Conservation (phyloP, 2,797 vertebrate genomes). For the Kryptopterus vitreolus region DNA sequence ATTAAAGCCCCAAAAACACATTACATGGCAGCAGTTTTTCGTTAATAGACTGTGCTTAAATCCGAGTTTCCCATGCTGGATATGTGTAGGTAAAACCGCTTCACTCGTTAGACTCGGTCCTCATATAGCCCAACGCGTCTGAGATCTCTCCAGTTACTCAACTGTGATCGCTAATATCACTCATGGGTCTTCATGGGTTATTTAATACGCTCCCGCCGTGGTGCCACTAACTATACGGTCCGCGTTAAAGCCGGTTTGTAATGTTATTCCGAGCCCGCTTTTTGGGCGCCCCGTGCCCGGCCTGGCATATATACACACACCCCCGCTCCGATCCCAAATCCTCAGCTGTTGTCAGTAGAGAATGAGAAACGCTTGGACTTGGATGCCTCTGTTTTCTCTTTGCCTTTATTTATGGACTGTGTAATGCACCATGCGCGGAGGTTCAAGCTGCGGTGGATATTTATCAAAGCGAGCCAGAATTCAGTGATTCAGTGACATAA, state of each 20-base stretch:
- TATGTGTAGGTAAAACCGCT: not conserved
- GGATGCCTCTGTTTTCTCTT: slow-evolving; percentile 40
- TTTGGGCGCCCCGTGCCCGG: not conserved
- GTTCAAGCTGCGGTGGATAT: slow-evolving; percentile 13
- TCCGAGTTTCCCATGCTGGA: not conserved
- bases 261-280: slow-evolving; percentile 10
- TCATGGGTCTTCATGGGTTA: not conserved
- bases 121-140: not conserved
- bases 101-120: not conserved
- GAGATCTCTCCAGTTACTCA: slow-evolving; percentile 9
- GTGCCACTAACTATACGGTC: not conserved
- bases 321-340: slow-evolving; percentile 4
- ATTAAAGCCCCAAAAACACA: slow-evolving; percentile 9
- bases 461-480: slow-evolving; percentile 7
- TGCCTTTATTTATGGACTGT: slow-evolving; percentile 34
- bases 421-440: slow-evolving; percentile 19
- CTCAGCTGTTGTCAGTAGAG: slow-evolving; percentile 41
- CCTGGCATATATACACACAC: slow-evolving; percentile 11
- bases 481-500: not conserved
- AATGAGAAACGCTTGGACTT: slow-evolving; percentile 22
- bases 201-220: not conserved
- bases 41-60: not conserved
- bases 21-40: slow-evolving; percentile 10
- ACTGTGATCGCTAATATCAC: slow-evolving; percentile 15
- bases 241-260: slow-evolving; percentile 2